phyloP scores from a whole-genome alignment of 2,888 invertebrate genomes.

The Spialia ferax region DNA sequence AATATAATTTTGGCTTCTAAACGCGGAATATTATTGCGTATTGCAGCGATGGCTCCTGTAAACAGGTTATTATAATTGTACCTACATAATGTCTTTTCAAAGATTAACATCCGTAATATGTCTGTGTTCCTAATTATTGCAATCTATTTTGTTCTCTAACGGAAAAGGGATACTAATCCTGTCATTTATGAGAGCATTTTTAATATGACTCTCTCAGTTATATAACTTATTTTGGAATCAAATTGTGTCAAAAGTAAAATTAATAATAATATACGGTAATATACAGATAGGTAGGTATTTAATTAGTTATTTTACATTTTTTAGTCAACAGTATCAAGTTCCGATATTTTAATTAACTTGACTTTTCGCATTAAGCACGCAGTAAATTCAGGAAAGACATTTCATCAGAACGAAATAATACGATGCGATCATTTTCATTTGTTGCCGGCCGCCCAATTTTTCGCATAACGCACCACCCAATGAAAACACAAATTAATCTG shows the following conservation, averaged over 20 bases:
- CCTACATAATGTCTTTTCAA: constrained; percentile 21
- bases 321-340: background rate
- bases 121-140: background rate
- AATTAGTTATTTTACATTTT: background rate
- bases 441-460: constrained; percentile 79
- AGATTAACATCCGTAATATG: background rate
- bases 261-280: too few relatives aligned
- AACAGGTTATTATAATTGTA: constrained; percentile 11
- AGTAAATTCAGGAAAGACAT: constrained; percentile 64
- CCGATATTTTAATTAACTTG: constrained; percentile 33
- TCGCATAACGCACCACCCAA: constrained; percentile 83
- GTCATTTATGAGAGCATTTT: constrained; percentile 14
- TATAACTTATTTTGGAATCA: background rate
- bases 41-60: constrained; percentile 50
- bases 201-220: background rate
- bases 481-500: constrained; percentile 85
- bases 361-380: constrained; percentile 28
- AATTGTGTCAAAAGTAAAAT: background rate
- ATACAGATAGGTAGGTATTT: background rate
- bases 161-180: constrained; percentile 9
- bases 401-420: constrained; percentile 73
- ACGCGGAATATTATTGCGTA: constrained; percentile 73
- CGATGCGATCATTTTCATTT: constrained; percentile 80
- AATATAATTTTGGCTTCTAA: constrained; percentile 83
- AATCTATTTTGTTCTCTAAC: constrained; percentile 15